A percentile compares a stretch with the other conserved stretches of the same genome.
phyloP scores from a whole-genome alignment of 2,888 invertebrate species.

The Oscheius sp. region DNA sequence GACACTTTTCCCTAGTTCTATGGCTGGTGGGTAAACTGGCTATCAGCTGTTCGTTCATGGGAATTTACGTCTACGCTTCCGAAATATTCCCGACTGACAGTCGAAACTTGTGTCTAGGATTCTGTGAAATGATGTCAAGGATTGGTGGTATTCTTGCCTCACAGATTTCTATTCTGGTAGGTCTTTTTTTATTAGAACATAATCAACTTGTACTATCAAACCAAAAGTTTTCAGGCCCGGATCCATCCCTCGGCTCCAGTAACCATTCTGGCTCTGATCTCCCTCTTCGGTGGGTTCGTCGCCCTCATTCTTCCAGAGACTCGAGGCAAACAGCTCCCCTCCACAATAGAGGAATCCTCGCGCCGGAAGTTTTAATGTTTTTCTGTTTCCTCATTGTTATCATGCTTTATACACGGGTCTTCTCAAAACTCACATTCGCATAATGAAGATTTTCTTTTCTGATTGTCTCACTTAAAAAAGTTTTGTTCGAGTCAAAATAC shows the following conservation, averaged over 20 bases:
- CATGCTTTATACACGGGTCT: too few relatives aligned
- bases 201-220: neutral
- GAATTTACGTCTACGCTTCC: constrained; percentile 58
- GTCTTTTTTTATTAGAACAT: neutral
- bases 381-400: neutral
- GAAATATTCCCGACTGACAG: constrained; percentile 46
- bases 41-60: constrained; percentile 58
- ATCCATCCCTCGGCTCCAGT: constrained; percentile 24
- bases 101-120: constrained; percentile 38
- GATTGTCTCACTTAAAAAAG: too few relatives aligned
- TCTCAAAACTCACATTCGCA: too few relatives aligned
- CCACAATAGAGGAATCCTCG: constrained; percentile 30
- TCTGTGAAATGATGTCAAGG: constrained; percentile 40
- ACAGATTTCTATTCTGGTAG: constrained; percentile 39
- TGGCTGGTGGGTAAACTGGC: constrained; percentile 62
- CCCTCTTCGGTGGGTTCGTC: constrained; percentile 24
- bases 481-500: too few relatives aligned
- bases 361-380: constrained; percentile 20
- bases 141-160: constrained; percentile 42
- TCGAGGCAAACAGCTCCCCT: constrained; percentile 19
- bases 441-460: too few relatives aligned
- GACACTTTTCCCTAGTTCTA: constrained; percentile 4
- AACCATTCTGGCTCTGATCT: constrained; percentile 27
- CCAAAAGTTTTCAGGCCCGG: constrained; percentile 19
- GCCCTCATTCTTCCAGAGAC: constrained; percentile 40